Percentiles rank a stretch among this genome's conserved stretches.
Conservation (phyloP, 1,140 invertebrate genomes). For the Diorhabda sublineata region DNA sequence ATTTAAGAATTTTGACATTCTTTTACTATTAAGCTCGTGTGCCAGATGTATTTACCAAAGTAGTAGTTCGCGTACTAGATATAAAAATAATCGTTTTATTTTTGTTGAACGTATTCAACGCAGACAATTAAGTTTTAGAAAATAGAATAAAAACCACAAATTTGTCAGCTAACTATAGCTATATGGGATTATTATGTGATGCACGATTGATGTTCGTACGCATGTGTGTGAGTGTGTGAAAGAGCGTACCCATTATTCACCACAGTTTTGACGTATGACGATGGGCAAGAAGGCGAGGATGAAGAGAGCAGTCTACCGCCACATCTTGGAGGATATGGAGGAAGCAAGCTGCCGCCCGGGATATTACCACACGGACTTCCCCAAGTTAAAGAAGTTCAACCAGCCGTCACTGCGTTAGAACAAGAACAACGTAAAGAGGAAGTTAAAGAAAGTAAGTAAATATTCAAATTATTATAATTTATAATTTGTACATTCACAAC, state of each 20-base stretch:
- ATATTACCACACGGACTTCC: conserved; percentile 89
- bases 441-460: conserved; percentile 58
- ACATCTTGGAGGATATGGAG: conserved; percentile 66
- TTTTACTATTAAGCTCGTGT: no score
- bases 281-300: conserved; percentile 87
- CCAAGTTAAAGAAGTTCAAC: conserved; percentile 91
- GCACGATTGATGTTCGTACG: not conserved
- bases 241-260: conserved; percentile 71
- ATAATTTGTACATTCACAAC: no score
- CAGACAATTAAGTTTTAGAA: no score
- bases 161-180: no score
- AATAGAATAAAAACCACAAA: no score
- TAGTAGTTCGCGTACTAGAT: no score
- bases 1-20: no score
- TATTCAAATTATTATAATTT: no score
- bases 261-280: conserved; percentile 99
- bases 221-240: conserved; percentile 29
- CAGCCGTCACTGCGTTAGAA: conserved; percentile 75
- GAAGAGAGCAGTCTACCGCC: conserved; percentile 79
- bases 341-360: conserved; percentile 84
- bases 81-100: no score
- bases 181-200: no score
- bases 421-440: conserved; percentile 64
- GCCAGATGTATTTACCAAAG: no score
- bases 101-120: no score